Percentiles rank a stretch among this genome's conserved stretches.
phyloP scores from a whole-genome alignment of 2,113 vertebrate species.

The Calyptomena viridis region DNA sequence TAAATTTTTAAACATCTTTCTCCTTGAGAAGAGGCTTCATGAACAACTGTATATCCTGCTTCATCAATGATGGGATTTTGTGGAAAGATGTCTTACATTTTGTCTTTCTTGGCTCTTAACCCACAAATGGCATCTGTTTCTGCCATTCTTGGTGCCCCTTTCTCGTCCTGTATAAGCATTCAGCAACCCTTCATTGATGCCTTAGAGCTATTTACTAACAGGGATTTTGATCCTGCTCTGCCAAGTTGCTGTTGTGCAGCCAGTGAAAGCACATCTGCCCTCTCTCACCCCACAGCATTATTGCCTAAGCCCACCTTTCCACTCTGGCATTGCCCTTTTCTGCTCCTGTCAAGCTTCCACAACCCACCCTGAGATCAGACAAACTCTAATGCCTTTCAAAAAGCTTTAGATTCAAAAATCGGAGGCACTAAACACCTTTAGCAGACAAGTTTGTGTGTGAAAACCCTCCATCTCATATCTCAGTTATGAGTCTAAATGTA shows the following conservation, averaged over 20 bases:
- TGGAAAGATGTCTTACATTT: neutral
- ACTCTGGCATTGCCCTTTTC: neutral
- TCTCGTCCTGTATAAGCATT: neutral
- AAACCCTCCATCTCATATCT: neutral
- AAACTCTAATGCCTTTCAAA: neutral
- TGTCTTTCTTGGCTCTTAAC: neutral
- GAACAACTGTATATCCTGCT: rapidly evolving
- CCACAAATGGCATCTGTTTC: neutral
- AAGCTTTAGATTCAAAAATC: neutral
- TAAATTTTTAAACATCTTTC: neutral
- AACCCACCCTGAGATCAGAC: neutral
- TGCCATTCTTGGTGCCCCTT: neutral
- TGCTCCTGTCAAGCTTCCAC: neutral
- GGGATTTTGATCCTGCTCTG: neutral
- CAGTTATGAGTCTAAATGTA: neutral
- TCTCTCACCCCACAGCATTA: neutral
- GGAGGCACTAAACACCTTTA: neutral
- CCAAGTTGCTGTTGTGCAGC: neutral
- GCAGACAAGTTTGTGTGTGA: neutral
- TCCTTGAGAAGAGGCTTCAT: neutral
- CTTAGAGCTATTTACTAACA: neutral
- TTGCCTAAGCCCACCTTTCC: neutral
- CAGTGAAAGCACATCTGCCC: neutral
- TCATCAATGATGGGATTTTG: neutral
- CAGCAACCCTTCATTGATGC: neutral